Conservation (phyloP, 1,140 invertebrate genomes). For the Ostrea denselamellosa region DNA sequence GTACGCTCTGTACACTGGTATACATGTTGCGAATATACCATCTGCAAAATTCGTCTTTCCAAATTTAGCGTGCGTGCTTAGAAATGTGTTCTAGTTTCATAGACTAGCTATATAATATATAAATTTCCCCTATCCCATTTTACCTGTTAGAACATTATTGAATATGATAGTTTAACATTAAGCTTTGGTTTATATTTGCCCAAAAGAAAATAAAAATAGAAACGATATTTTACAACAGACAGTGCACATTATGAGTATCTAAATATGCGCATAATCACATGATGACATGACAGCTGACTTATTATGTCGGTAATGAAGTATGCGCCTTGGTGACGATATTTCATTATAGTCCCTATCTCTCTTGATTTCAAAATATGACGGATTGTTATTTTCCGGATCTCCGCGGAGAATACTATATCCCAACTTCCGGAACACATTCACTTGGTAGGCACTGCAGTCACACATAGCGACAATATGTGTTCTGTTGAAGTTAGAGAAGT, state of each 20-base stretch:
- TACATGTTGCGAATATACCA: too few species aligned
- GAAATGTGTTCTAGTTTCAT: too few species aligned
- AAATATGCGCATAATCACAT: not conserved
- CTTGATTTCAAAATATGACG: conserved; percentile 33
- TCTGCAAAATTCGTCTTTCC: too few species aligned
- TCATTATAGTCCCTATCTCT: not conserved
- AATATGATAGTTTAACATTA: too few species aligned
- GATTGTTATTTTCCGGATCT: conserved; percentile 7
- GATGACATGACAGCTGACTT: not conserved
- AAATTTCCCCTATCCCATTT: too few species aligned
- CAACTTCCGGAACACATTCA: conserved; percentile 47
- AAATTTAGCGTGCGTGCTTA: too few species aligned
- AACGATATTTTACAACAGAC: too few species aligned
- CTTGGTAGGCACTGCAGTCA: conserved; percentile 87
- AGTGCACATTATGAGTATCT: not conserved
- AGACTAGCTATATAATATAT: too few species aligned
- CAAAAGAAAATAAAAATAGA: too few species aligned
- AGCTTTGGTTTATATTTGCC: too few species aligned
- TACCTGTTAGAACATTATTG: too few species aligned
- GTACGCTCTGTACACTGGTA: too few species aligned
- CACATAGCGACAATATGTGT: conserved; percentile 93
- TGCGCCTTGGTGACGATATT: not conserved
- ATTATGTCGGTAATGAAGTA: conserved; percentile 17
- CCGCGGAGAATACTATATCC: conserved; percentile 13
- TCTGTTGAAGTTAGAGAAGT: conserved; percentile 94